Evolutionary conservation across 2,113 vertebrate species (phyloP).

Genomic region (Syrmaticus mikado): DNA sequence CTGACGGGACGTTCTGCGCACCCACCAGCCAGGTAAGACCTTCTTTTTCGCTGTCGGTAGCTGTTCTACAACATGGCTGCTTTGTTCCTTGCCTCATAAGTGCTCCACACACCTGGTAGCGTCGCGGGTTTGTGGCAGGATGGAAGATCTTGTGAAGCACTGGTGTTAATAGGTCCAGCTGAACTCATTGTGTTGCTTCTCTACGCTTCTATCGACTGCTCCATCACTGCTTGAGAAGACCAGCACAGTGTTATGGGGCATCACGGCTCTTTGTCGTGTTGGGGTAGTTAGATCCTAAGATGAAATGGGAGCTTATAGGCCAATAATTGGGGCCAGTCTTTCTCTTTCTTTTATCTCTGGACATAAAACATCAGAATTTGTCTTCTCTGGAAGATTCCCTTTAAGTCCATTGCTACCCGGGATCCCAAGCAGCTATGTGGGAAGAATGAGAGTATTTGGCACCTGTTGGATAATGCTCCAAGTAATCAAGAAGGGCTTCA

Average conservation of each 20-base stretch:
- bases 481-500: not conserved
- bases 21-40: slow-evolving; percentile 43
- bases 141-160: rapidly evolving
- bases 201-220: rapidly evolving
- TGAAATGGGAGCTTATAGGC: not conserved
- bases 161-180: not conserved
- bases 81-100: not conserved
- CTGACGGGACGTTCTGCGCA: rapidly evolving
- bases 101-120: rapidly evolving
- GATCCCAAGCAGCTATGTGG: rapidly evolving
- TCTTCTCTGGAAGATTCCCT: not conserved
- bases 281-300: not conserved
- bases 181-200: rapidly evolving
- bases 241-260: too few species aligned
- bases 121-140: rapidly evolving
- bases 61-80: not conserved
- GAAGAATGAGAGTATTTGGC: not conserved
- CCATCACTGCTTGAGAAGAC: not conserved
- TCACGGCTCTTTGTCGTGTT: not conserved
- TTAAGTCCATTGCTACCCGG: not conserved
- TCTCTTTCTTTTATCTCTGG: not conserved
- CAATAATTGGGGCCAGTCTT: not conserved
- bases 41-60: not conserved
- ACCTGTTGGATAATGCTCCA: not conserved
- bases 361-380: not conserved